phyloP scores from a whole-genome alignment of 2,888 invertebrate species.

The Mellilla xanthometata region DNA sequence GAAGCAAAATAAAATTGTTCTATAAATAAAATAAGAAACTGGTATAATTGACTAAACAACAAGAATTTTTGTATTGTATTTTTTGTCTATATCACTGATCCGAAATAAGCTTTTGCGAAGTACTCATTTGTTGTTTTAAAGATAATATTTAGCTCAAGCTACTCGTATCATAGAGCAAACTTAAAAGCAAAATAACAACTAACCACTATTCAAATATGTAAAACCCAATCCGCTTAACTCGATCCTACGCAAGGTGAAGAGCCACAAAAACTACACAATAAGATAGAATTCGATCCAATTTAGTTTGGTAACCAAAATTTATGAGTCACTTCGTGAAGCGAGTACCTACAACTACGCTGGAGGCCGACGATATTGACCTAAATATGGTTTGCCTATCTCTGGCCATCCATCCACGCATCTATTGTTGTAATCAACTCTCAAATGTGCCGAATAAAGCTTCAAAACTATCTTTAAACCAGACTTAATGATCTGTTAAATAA shows the following conservation, averaged over 20 bases:
- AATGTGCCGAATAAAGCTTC: not conserved
- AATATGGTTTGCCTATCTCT: conserved; percentile 46
- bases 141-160: too few species aligned
- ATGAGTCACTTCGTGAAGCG: conserved; percentile 22
- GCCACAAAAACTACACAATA: conserved; percentile 11
- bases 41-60: too few species aligned
- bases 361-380: conserved; percentile 64
- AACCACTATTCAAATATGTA: not conserved
- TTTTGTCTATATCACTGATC: too few species aligned
- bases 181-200: too few species aligned
- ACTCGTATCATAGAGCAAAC: too few species aligned
- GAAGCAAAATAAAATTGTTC: too few species aligned
- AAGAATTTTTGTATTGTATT: too few species aligned
- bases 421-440: conserved; percentile 13
- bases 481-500: too few species aligned
- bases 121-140: too few species aligned
- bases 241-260: conserved; percentile 13
- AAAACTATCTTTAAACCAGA: too few species aligned
- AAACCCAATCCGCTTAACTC: conserved; percentile 15
- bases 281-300: conserved; percentile 27
- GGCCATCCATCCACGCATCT: conserved; percentile 35
- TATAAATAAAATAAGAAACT: too few species aligned
- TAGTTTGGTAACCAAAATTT: conserved; percentile 25
- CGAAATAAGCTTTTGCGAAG: too few species aligned
- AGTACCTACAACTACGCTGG: conserved; percentile 32